Conservation (phyloP, 2,797 vertebrate species). For the Danio aesculapii region DNA sequence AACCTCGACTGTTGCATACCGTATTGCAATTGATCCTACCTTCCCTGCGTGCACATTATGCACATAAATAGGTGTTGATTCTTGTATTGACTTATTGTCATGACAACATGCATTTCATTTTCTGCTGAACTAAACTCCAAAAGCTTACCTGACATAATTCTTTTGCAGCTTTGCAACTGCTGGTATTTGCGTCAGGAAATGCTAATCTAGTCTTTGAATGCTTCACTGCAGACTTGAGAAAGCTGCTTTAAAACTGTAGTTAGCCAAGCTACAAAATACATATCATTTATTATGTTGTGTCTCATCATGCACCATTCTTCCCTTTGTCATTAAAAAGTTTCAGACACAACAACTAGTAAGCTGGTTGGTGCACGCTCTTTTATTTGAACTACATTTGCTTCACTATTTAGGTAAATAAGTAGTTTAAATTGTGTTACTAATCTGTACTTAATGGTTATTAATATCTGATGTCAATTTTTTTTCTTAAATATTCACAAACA, state of each 20-base stretch:
- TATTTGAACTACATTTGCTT: too few species aligned
- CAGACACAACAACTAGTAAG: neutral
- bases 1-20: neutral
- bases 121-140: slow-evolving; percentile 3
- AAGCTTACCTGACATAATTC: neutral
- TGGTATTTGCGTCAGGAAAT: neutral
- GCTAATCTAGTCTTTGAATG: neutral
- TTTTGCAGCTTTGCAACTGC: neutral
- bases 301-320: neutral
- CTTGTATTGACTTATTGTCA: slow-evolving; percentile 3
- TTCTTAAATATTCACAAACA: too few species aligned
- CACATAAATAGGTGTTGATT: neutral
- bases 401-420: too few species aligned
- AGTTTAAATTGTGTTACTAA: neutral
- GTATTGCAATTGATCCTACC: neutral
- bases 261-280: neutral
- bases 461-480: too few species aligned
- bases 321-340: neutral
- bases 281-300: neutral
- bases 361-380: neutral
- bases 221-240: neutral
- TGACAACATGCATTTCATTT: slow-evolving; percentile 2
- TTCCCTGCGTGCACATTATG: neutral
- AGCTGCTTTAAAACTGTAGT: neutral
- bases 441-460: neutral